Conservation (phyloP, 2,797 vertebrate genomes). For the Catostomus latipinnis region DNA sequence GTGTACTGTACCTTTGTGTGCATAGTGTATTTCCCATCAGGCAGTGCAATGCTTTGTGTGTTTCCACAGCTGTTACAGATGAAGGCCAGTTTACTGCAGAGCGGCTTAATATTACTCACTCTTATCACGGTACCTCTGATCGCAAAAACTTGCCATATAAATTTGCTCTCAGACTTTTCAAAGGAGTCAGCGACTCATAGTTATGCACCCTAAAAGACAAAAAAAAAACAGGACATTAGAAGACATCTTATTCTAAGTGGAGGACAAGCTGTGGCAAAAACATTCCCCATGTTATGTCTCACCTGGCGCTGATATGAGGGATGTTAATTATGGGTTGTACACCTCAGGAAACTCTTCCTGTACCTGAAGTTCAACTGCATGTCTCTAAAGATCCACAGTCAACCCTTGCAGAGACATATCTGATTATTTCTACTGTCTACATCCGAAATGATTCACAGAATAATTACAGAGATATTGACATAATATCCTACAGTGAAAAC, state of each 20-base stretch:
- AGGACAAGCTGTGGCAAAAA: no score
- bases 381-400: constrained; percentile 91
- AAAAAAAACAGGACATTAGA: background rate
- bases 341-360: constrained; percentile 83
- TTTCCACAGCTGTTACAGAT: constrained; percentile 84
- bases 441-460: background rate
- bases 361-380: constrained; percentile 87
- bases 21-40: constrained; percentile 88
- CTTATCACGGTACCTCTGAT: constrained; percentile 92
- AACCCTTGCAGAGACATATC: constrained; percentile 79
- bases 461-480: background rate
- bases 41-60: constrained; percentile 81
- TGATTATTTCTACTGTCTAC: background rate
- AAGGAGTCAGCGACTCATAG: constrained; percentile 87
- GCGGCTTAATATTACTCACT: constrained; percentile 92
- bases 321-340: constrained; percentile 88
- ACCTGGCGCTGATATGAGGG: constrained; percentile 92
- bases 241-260: no score
- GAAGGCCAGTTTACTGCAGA: constrained; percentile 92
- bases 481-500: no score
- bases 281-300: constrained; percentile 12
- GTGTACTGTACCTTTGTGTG: constrained; percentile 83
- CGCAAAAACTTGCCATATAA: constrained; percentile 90
- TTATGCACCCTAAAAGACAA: constrained; percentile 86
- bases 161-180: constrained; percentile 89